Evolutionary conservation across 2,113 vertebrate species (phyloP), one percentile per base, ranked within the genome.

Genomic region (Bambusicola thoracicus): DNA sequence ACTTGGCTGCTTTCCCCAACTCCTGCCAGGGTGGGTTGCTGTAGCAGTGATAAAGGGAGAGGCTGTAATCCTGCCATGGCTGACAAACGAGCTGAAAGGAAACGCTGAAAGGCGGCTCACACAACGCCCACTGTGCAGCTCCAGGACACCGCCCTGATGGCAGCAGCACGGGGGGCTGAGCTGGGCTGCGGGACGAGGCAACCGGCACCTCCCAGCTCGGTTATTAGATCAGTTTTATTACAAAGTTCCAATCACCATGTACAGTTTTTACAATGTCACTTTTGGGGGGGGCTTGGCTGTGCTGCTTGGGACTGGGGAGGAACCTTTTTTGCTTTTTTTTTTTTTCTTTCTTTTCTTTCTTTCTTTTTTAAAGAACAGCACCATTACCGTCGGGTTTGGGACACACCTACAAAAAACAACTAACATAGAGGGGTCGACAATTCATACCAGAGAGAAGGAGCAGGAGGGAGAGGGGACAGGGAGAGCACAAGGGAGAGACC

Each of bases 161-260:
- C 36, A 66, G 18, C 24, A 25, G 59, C 11, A 17, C 7, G 10
- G 25, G 61, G 61, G 59, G 13, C 58, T n/a, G 21, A 11, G 51
- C 51, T 53, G 51, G 58, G 19, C 6, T 10, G 34, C 2, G 2
- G 69, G 29, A 93, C 6, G 0, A 10, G 2, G 51, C 72, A 87
- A 13, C 25, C 1, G 2, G 83, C 70, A 90, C 43, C 85, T 53
- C 74, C 0, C 1, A 22, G 66, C 8, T 1, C 66, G 66, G 73
- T 88, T 73, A 11, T 87, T 86, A 55, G 61, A 94, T 96, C 85
- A 3, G 91, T 95, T 97, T 97, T 97, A 97, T 97, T 97, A 97
- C 96, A 97, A 97, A 97, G 95, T 93, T 96, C 96, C 96, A 96
- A 96, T 94, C 95, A 96, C 97, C 96, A 96, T 97, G 95, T 96